Evolutionary conservation across 2,797 vertebrate genomes (phyloP), one percentile per base, ranked within the genome.

Genomic region (Sebastes steindachneri): DNA sequence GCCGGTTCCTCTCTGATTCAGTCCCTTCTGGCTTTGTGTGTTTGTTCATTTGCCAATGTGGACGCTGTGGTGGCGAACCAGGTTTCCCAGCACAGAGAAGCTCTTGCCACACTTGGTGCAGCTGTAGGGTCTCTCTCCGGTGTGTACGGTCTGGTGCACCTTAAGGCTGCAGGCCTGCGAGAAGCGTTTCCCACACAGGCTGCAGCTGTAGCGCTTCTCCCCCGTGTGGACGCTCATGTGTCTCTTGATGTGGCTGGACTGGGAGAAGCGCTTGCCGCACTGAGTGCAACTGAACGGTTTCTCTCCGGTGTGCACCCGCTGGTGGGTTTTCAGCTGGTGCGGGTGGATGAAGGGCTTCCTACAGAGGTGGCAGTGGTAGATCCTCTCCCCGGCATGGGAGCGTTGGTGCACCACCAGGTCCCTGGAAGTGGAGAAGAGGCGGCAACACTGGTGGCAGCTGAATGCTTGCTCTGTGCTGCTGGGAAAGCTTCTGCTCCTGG

Each of bases 211-310:
- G 4, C 64, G 65, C 59, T 83, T 86, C 71, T 88, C 90, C 28
- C 90, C 83, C 0, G 80, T 86, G 75, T 89, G 88, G 8, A 90
- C 72, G 9, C 84, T 83, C 85, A 89, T 84, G 68, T 89, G 89
- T 29, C 86, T 72, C 80, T 89, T 91, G 19, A 89, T 88, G 73
- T 88, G 89, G 75, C 84, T 89, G 53, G 86, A 86, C 80, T 88
- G 84, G 7, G 90, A 83, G 68, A 88, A 89, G 23, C 45, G 73
- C 14, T 82, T 84, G 1, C 88, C 84, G 0, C 82, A 87, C 70
- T 80, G 73, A n/a, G 73, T 11, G 29, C 90, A 91, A 62, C 84
- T 82, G 75, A 84, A 90, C 0, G 86, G 86, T 33, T 79, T 88
- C 84, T 88, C 85, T 15, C 82, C 84, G 0, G 85, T 86, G 77